These are phyloP conservation scores for Gadus macrocephalus DNA, from an alignment of 2,113 vertebrate species.

Conservation along the genomic window DNA sequence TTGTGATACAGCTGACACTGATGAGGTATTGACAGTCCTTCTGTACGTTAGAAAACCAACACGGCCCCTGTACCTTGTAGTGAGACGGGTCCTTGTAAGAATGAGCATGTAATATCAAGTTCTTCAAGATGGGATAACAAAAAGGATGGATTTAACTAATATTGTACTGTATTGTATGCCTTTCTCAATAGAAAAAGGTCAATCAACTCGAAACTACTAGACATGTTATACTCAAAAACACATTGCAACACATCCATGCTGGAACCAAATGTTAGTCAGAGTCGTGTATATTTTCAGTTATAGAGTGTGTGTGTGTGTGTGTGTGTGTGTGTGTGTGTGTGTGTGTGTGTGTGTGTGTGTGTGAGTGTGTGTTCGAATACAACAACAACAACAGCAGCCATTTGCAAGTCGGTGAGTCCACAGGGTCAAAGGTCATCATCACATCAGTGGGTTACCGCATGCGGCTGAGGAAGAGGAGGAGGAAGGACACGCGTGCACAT, in stretches of 20 bases:
- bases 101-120: constrained; percentile 83
- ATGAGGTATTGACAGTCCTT: constrained; percentile 3
- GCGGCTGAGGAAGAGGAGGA: no score
- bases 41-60: constrained; percentile 20
- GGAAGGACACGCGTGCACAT: no score
- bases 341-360: no score
- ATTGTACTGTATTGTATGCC: no score
- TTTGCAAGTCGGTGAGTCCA: no score
- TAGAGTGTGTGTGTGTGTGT: neutral
- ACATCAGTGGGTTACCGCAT: no score
- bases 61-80: constrained; percentile 78
- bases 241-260: neutral
- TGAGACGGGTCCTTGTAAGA: constrained; percentile 79
- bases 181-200: neutral
- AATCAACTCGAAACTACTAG: neutral
- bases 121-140: constrained; percentile 67
- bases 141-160: neutral
- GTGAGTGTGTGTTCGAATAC: no score
- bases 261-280: neutral
- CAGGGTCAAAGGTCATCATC: no score
- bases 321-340: no score
- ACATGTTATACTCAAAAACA: neutral
- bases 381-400: no score
- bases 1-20: neutral
- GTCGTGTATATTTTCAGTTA: constrained; percentile 32